Percentiles rank a stretch among this genome's conserved stretches.
Conservation (phyloP, 2,888 invertebrate genomes). For the Drosophila nr. perissopoda region DNA sequence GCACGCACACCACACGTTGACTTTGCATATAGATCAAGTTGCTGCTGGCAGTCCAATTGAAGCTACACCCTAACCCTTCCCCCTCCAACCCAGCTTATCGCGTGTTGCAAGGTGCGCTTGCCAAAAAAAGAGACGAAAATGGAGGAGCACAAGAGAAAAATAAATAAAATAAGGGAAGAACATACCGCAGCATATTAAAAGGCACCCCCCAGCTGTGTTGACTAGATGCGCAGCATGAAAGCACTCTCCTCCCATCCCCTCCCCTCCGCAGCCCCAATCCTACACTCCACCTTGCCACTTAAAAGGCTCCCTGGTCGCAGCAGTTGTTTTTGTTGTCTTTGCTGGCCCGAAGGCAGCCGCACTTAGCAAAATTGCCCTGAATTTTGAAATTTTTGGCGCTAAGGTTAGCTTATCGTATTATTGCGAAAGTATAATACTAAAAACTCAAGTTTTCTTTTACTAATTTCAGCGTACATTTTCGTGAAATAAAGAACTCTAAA, state of each 20-base stretch:
- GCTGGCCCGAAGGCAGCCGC: slow-evolving; percentile 52
- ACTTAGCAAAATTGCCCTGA: neutral
- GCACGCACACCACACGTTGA: slow-evolving; percentile 9
- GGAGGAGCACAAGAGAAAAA: slow-evolving; percentile 16
- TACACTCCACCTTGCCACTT: slow-evolving; percentile 51
- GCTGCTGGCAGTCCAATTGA: slow-evolving; percentile 23
- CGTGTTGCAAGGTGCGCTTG: slow-evolving; percentile 74
- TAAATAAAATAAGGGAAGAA: slow-evolving; percentile 51
- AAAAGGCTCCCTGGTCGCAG: slow-evolving; percentile 41
- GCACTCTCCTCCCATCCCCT: neutral
- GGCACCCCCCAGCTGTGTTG: slow-evolving; percentile 67
- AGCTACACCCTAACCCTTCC: neutral
- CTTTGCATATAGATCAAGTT: slow-evolving; percentile 70
- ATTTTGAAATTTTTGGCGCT: neutral
- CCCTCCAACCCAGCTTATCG: slow-evolving; percentile 60
- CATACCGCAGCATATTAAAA: slow-evolving; percentile 80
- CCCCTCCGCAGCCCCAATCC: neutral
- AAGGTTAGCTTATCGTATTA: neutral
- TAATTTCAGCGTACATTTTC: neutral
- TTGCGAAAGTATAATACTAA: neutral
- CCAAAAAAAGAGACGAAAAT: slow-evolving; percentile 27
- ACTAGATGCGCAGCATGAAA: slow-evolving; percentile 59
- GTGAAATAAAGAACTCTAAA: neutral
- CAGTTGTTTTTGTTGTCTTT: slow-evolving; percentile 36
- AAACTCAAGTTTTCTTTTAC: neutral